A percentile compares a stretch with the other conserved stretches of the same genome.
These are phyloP conservation scores for Liopterus haemorrhoidalis DNA, from an alignment of 2,888 invertebrate species.

Conservation along the genomic window DNA sequence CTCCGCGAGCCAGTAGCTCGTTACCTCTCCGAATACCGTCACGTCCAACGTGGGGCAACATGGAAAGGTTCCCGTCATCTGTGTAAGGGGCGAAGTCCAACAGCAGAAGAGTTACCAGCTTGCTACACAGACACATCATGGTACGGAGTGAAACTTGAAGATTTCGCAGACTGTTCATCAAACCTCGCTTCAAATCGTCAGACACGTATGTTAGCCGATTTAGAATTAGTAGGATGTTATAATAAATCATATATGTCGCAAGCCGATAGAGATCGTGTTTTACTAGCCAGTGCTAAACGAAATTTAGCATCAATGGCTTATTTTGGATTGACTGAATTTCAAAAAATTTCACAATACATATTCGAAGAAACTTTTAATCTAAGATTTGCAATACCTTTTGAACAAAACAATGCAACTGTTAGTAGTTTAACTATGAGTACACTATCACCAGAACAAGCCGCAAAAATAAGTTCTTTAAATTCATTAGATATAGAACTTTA, in stretches of 20 bases:
- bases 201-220: constrained; percentile 95
- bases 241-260: constrained; percentile 71
- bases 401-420: constrained; percentile 87
- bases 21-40: constrained; percentile 94
- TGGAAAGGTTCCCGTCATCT: constrained; percentile 79
- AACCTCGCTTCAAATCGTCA: constrained; percentile 96
- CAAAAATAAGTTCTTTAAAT: constrained; percentile 73
- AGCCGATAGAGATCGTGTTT: constrained; percentile 71
- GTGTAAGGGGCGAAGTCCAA: constrained; percentile 70
- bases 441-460: constrained; percentile 67
- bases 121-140: constrained; percentile 75
- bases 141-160: constrained; percentile 82
- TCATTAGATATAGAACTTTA: constrained; percentile 89
- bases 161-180: constrained; percentile 85
- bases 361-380: constrained; percentile 92
- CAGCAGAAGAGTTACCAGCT: constrained; percentile 74
- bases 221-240: constrained; percentile 93
- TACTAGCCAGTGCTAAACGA: constrained; percentile 91
- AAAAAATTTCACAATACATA: constrained; percentile 86
- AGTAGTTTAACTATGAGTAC: constrained; percentile 76
- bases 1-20: constrained; percentile 88
- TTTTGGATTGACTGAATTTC: constrained; percentile 94
- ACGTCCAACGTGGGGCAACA: constrained; percentile 93
- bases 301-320: constrained; percentile 94
- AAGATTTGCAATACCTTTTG: constrained; percentile 82